A percentile compares a stretch with the other conserved stretches of the same genome.
Conservation (phyloP, 2,113 vertebrate species). For the Psephotus haematonotus region DNA sequence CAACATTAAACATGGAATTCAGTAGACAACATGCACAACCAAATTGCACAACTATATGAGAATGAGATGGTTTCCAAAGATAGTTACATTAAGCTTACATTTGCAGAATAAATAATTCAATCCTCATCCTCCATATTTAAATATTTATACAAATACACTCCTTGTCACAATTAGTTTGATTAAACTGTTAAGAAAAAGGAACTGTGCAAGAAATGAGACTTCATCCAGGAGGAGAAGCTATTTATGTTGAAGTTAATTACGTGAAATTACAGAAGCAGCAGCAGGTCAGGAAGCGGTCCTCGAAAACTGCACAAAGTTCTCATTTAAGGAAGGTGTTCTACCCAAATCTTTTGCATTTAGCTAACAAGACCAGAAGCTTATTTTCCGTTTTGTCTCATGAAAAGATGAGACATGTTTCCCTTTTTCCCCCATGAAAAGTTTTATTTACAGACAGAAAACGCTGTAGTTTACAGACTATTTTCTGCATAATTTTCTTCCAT, state of each 20-base stretch:
- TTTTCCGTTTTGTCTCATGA: background rate
- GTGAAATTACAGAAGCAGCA: background rate
- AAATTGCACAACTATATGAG: background rate
- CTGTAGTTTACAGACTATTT: background rate
- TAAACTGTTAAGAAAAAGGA: slow-evolving; percentile 57
- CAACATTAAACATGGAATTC: background rate
- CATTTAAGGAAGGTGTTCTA: background rate
- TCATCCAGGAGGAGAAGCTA: slow-evolving; percentile 25
- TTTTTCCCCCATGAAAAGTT: background rate
- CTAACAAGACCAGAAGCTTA: background rate
- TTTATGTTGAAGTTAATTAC: slow-evolving; percentile 20
- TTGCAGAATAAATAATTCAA: slow-evolving; percentile 66
- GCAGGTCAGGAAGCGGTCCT: background rate
- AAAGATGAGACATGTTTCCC: background rate
- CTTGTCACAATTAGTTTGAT: slow-evolving; percentile 64
- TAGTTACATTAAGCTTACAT: slow-evolving; percentile 30
- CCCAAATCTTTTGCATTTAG: background rate
- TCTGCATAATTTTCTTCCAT: slow-evolving; percentile 2
- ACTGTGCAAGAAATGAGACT: slow-evolving; percentile 28
- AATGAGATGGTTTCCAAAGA: slow-evolving; percentile 51
- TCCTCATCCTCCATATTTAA: slow-evolving; percentile 56
- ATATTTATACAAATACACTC: slow-evolving; percentile 64
- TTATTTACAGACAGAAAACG: background rate
- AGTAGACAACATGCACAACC: background rate
- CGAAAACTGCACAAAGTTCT: background rate